Conservation (phyloP, 92 coral and sea anemone species). For the Epizoanthus ramosus region DNA sequence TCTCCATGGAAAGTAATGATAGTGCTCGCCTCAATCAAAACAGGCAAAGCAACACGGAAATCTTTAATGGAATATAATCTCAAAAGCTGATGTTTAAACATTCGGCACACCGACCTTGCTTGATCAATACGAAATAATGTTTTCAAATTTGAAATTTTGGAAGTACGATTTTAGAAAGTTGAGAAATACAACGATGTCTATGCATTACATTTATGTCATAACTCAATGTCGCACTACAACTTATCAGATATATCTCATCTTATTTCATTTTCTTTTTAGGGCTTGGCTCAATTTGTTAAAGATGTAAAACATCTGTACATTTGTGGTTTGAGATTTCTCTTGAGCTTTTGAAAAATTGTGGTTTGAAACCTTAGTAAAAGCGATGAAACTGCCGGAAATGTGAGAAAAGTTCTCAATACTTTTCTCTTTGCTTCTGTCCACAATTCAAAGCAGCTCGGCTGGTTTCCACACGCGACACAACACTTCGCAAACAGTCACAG, state of each 20-base stretch:
- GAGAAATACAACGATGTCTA: too few species aligned
- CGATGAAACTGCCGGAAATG: too few species aligned
- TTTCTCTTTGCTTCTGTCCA: too few species aligned
- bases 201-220: constrained; percentile 4
- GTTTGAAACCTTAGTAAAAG: too few species aligned
- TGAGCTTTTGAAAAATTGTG: too few species aligned
- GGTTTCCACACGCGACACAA: too few species aligned
- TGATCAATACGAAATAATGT: neutral
- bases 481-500: too few species aligned
- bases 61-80: neutral
- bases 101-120: too few species aligned
- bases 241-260: constrained; percentile 12
- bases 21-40: neutral
- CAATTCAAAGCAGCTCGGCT: too few species aligned
- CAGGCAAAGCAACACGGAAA: neutral
- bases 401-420: too few species aligned
- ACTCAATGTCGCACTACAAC: constrained; percentile 2
- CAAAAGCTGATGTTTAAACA: too few species aligned
- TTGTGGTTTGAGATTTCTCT: constrained; percentile 1
- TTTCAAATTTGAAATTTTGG: neutral
- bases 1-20: neutral
- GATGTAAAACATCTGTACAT: constrained; percentile 18
- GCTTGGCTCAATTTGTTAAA: constrained; percentile 9
- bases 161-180: neutral
- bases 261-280: constrained; percentile 1